Percentiles rank a stretch among this genome's conserved stretches.
phyloP scores from a whole-genome alignment of 2,113 vertebrate genomes.

The Pristiophorus japonicus region DNA sequence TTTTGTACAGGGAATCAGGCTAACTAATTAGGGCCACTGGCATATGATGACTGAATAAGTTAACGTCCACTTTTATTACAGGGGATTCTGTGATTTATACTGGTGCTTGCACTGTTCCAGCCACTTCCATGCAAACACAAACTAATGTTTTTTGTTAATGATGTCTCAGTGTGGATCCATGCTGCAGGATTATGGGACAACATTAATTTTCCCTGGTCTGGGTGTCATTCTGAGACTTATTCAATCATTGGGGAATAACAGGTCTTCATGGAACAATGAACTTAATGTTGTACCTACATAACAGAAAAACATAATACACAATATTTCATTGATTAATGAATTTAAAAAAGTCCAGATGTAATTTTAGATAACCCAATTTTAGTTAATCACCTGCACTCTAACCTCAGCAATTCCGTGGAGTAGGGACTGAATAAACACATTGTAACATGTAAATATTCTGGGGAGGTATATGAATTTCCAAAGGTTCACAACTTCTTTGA shows the following conservation, averaged over 20 bases:
- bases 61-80: background rate
- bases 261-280: background rate
- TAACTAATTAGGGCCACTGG: background rate
- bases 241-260: background rate
- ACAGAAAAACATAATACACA: background rate
- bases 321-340: constrained; percentile 2
- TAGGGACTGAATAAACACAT: background rate
- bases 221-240: background rate
- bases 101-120: background rate
- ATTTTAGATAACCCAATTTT: constrained; percentile 3
- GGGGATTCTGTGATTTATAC: background rate
- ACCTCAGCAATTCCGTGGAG: background rate
- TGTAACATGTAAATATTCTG: background rate
- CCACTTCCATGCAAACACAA: background rate
- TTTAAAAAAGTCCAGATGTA: background rate
- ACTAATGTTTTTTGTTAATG: background rate
- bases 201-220: background rate
- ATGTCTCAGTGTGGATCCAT: background rate
- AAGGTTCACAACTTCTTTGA: background rate
- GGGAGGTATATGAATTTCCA: constrained; percentile 7
- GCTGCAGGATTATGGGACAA: background rate
- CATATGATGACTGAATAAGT: background rate
- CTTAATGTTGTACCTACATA: background rate
- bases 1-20: constrained; percentile 10
- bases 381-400: background rate